A percentile compares a stretch with the other conserved stretches of the same genome.
Evolutionary conservation across 2,113 vertebrate species (phyloP).

Genomic region (Passer montanus): DNA sequence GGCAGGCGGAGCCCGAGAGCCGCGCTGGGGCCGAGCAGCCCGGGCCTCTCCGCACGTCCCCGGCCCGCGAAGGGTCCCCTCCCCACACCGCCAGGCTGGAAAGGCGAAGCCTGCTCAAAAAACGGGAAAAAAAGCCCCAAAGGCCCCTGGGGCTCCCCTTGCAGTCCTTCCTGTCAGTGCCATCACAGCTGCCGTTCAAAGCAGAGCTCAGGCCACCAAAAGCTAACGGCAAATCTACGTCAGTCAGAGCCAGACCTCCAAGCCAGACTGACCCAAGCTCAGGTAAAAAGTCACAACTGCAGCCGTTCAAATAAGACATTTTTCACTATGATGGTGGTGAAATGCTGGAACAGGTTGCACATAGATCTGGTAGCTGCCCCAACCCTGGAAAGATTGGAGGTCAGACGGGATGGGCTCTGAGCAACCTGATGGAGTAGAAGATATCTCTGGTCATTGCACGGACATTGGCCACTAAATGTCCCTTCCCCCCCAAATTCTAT

Average conservation of each 20-base stretch:
- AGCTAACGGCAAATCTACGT: neutral
- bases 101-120: too few species aligned
- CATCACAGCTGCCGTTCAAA: neutral
- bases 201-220: neutral
- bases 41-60: neutral
- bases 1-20: neutral
- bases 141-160: too few species aligned
- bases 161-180: neutral
- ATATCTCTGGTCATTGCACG: neutral
- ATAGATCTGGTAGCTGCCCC: neutral
- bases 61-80: neutral
- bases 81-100: neutral
- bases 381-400: neutral
- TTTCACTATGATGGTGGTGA: neutral
- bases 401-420: rapidly evolving
- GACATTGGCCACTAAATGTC: neutral
- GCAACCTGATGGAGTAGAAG: neutral
- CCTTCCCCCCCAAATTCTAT: neutral
- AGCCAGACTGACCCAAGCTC: neutral
- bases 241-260: neutral
- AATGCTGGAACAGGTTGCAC: neutral
- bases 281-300: neutral
- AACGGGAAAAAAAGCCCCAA: rapidly evolving
- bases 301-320: neutral
- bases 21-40: neutral